Base-by-base conservation (phyloP, 2,113 vertebrate species). In the Lanius collurio region DNA sequence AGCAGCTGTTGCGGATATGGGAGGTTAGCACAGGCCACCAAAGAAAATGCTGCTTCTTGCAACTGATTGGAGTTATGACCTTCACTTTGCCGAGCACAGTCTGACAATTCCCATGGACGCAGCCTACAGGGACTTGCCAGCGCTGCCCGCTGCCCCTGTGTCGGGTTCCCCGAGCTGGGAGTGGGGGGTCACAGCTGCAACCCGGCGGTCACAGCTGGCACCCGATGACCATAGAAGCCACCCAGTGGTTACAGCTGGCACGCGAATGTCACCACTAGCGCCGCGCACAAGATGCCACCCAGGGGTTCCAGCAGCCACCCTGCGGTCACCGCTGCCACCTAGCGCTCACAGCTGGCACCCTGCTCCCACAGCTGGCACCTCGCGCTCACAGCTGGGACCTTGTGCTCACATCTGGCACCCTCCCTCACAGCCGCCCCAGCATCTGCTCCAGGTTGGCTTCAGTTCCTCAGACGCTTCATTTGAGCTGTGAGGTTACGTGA, bases 91-190 rank as follows among this genome's bases (percentile, higher is more conserved):
- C 4, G 11, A 35, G 19, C 5, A 0, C 60, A 73, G 47, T 47
- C n/a, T 4, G 1, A 2, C 3, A 0, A 19, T 2, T 27, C 19
- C 42, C 39, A 3, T 0, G 3, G 28, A 1, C 4, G 23, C 46
- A 56, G 20, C 18, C 31, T 0, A 0, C 21, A 8, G 50, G 42
- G 27, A 57, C 9, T 20, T 2, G n/a, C 24, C 4, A 3, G 47
- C 1, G 0, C 21, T 27, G 18, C n/a, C 33, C 33, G 5, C 19
- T 26, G 9, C 9, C 41, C 15, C 6, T 1, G 2, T 16, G 4
- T 7, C 3, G 0, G 15, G 11, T 1, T 5, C 5, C 21, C 16
- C 7, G 3, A 13, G 13, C 49, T 15, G 44, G 16, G 41, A 28
- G 3, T 1, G 5, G 30, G 13, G 15, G 8, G 9, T 14, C 60